Percentiles rank a stretch among this genome's conserved stretches.
phyloP scores from a whole-genome alignment of 2,797 vertebrate species.

The Liparis tanakae region DNA sequence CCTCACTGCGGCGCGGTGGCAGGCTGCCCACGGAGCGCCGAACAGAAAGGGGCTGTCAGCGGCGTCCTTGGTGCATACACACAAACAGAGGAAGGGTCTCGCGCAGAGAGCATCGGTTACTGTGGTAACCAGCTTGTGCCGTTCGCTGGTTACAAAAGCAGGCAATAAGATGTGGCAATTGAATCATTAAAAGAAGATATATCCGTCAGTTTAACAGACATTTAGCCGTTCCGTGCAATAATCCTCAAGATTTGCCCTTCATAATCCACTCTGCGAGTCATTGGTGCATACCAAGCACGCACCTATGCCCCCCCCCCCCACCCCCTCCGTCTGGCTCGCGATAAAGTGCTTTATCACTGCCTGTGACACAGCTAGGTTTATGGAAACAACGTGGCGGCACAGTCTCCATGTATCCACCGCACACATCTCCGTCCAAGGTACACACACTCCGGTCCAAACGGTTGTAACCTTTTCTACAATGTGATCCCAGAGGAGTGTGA shows the following conservation, averaged over 20 bases:
- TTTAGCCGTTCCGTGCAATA: conserved; percentile 2
- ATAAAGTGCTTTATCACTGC: conserved; percentile 58
- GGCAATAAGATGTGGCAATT: neutral
- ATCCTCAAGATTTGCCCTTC: conserved; percentile 39
- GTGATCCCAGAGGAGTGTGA: conserved; percentile 5
- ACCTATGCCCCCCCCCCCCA: conserved; percentile 8
- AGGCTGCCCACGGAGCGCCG: conserved; percentile 56
- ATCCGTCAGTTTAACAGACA: neutral
- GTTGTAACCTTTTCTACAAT: conserved; percentile 12
- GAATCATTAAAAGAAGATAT: neutral
- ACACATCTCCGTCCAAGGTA: conserved; percentile 55
- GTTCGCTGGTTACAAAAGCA: neutral
- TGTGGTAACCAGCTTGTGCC: neutral
- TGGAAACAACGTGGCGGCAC: conserved; percentile 46
- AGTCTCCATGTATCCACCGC: conserved; percentile 43
- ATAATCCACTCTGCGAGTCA: conserved; percentile 41
- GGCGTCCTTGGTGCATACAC: conserved; percentile 43
- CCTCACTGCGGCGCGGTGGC: conserved; percentile 69
- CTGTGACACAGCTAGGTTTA: conserved; percentile 46
- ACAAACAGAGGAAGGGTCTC: conserved; percentile 20
- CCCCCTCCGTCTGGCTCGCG: conserved; percentile 45
- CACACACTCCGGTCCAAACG: conserved; percentile 43
- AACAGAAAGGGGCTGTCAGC: conserved; percentile 55
- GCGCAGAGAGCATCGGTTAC: neutral
- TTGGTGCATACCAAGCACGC: conserved; percentile 51